Evolutionary conservation across 2,113 vertebrate species (phyloP).

Genomic region (Oreochromis niloticus): DNA sequence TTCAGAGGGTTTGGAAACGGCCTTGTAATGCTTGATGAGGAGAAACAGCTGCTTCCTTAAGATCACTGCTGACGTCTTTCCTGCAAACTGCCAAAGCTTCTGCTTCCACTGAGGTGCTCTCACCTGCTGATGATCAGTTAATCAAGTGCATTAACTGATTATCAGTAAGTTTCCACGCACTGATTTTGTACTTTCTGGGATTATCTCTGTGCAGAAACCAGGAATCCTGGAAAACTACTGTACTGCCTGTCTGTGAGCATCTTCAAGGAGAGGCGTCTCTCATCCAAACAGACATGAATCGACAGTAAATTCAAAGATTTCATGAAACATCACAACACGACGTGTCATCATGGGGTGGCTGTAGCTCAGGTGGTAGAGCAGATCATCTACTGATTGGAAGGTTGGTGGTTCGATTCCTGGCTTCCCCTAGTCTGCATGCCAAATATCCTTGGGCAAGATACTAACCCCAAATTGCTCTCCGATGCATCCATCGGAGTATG

Average conservation of each 20-base stretch:
- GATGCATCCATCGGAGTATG: no score
- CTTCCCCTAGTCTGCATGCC: no score
- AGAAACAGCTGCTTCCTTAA: neutral
- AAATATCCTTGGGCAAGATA: no score
- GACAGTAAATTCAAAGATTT: neutral
- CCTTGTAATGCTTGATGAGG: rapidly evolving
- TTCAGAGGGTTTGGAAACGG: neutral
- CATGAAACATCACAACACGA: rapidly evolving
- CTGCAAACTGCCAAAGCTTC: neutral
- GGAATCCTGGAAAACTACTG: neutral
- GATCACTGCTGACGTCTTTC: neutral
- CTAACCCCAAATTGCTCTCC: no score
- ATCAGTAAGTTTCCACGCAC: neutral
- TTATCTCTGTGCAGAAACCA: neutral
- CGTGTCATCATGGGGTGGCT: neutral
- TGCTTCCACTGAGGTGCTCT: rapidly evolving
- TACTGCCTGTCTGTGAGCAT: neutral
- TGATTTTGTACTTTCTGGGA: neutral
- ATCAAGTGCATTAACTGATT: neutral
- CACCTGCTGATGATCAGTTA: neutral
- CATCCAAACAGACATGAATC: neutral
- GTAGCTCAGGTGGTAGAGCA: no score
- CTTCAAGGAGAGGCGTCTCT: neutral
- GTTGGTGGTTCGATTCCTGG: no score
- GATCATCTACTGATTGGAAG: no score